Evolutionary conservation across 2,113 vertebrate genomes (phyloP).

Genomic region (Chinchilla lanigera): DNA sequence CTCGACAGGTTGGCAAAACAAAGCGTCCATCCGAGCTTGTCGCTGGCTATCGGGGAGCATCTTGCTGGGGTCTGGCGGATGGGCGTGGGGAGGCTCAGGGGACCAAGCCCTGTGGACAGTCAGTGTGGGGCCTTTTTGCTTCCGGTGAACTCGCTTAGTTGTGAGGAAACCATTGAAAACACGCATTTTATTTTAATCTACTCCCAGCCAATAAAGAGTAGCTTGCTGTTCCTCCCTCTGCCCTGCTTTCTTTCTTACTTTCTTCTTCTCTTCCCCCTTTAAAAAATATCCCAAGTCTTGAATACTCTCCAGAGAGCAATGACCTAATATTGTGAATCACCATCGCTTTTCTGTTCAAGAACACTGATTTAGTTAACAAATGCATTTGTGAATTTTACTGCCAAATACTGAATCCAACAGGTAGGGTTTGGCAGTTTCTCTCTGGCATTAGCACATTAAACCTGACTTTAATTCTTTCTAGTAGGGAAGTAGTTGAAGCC

Average conservation of each 20-base stretch:
- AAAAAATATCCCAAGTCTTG: neutral
- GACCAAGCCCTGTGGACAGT: neutral
- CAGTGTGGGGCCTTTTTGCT: neutral
- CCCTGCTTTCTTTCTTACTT: neutral
- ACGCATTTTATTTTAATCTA: slow-evolving; percentile 7
- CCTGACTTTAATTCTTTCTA: neutral
- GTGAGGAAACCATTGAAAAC: slow-evolving; percentile 49
- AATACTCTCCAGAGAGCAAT: neutral
- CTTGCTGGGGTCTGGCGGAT: neutral
- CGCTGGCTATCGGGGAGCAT: neutral
- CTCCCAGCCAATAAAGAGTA: neutral
- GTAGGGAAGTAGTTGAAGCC: neutral
- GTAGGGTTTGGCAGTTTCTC: neutral
- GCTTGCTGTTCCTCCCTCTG: neutral
- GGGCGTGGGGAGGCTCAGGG: rapidly evolving
- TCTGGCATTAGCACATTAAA: neutral
- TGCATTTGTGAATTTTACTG: neutral
- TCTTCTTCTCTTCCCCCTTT: neutral
- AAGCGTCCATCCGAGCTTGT: slow-evolving; percentile 47
- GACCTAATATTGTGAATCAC: no score
- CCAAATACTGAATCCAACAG: neutral
- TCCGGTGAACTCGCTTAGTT: neutral
- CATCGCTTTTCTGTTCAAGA: neutral
- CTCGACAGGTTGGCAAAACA: slow-evolving; percentile 71
- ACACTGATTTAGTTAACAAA: neutral